Evolutionary conservation across 2,113 vertebrate species (phyloP), one percentile per base, ranked within the genome.

Genomic region (Corydoras sp.): DNA sequence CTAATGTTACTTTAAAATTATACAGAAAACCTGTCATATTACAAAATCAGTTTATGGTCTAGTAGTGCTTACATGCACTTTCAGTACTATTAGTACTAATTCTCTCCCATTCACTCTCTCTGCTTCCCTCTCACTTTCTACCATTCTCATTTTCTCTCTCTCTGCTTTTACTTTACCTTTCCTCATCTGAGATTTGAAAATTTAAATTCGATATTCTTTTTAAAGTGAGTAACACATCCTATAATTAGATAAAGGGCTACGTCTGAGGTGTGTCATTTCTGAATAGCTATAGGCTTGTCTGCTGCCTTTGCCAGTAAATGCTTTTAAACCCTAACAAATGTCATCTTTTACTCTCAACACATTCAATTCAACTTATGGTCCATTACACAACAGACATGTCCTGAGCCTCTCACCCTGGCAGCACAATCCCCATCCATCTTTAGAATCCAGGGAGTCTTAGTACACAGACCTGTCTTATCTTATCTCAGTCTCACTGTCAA

Each of bases 281-380:
- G 59, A 59, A 49, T 48, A 13, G 69, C 50, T 68, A 11, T 68
- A 35, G 12, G 35, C 24, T 15, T 72, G 70, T 72, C 62, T 72
- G 49, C 43, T 5, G 13, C 43, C 62, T 50, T 72, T 65, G 50
- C 62, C 35, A 32, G 62, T 72, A 65, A 65, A 72, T 72, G 71
- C 71, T 72, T 72, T 72, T 65, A 72, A 65, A 31, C 35, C 31
- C 32, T 63, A 49, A 49, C n/a, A 63, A 43, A 58, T n/a, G 24
- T 14, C 18, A 48, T 50, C 9, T 65, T 32, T 65, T 32, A 50
- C 35, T 9, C 67, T 50, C 32, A 64, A 10, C 62, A 58, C 70
- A 65, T 65, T 55, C 30, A 53, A 18, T 30, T 51, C 53, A 18
- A n/a, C 13, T 49, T 64, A 58, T 35, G 55, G 54, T 73, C 62